phyloP scores from a whole-genome alignment of 2,113 vertebrate species.

The Triplophysa siluroides region DNA sequence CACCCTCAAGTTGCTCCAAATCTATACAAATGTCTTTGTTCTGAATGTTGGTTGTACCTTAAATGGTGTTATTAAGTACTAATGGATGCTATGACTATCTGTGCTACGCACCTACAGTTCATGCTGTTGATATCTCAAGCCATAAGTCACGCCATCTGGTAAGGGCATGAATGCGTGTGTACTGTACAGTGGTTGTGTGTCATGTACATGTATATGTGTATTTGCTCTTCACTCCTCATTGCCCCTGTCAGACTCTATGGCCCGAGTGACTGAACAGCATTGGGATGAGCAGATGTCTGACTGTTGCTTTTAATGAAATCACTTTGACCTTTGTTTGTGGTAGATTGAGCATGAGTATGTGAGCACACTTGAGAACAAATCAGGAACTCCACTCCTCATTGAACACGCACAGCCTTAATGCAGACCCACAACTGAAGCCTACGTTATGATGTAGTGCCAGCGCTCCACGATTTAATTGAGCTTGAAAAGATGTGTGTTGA shows the following conservation, averaged over 20 bases:
- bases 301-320: conserved; percentile 80
- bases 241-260: conserved; percentile 54
- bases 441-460: not conserved
- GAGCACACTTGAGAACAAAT: conserved; percentile 27
- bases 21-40: too few relatives aligned
- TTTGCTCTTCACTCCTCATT: conserved; percentile 58
- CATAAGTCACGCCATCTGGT: not conserved
- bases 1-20: not conserved
- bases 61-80: not conserved
- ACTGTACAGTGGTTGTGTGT: not conserved
- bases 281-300: conserved; percentile 75
- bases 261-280: conserved; percentile 65
- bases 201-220: conserved; percentile 7
- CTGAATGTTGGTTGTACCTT: not conserved
- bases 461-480: not conserved
- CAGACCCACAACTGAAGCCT: not conserved
- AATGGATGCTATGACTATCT: not conserved
- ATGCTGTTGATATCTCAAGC: not conserved
- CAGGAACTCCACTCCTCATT: conserved; percentile 15
- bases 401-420: conserved; percentile 1
- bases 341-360: conserved; percentile 69
- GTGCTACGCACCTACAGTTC: not conserved
- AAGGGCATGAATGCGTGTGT: too few relatives aligned
- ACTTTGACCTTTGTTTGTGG: conserved; percentile 73
- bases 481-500: not conserved